These are phyloP conservation scores for Tiaroga cobitis DNA, from an alignment of 2,797 vertebrate species.

Conservation along the genomic window DNA sequence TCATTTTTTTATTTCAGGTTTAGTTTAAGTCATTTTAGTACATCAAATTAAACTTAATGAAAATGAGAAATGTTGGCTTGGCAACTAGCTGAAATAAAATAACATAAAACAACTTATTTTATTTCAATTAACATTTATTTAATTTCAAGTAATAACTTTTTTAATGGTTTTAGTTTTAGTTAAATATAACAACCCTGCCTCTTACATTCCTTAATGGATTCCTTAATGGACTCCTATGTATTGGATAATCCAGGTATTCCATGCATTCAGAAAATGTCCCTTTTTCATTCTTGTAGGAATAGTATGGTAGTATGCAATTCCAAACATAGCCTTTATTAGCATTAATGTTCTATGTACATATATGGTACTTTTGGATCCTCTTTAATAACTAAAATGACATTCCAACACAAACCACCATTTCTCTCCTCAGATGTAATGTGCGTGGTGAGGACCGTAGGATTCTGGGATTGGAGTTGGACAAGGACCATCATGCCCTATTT, in stretches of 20 bases:
- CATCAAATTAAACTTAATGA: background rate
- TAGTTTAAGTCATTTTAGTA: background rate
- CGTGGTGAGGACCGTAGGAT: conserved; percentile 81
- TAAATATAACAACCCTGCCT: too few relatives aligned
- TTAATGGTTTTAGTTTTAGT: too few relatives aligned
- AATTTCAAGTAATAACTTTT: background rate
- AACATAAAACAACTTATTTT: background rate
- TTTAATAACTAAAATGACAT: background rate
- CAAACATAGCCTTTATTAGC: background rate
- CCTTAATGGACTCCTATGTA: too few relatives aligned
- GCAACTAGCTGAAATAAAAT: background rate
- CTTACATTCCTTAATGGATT: too few relatives aligned
- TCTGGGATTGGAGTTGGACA: conserved; percentile 86
- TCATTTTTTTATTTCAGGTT: background rate
- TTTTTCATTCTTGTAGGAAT: background rate
- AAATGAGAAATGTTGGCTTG: background rate
- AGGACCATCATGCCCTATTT: conserved; percentile 84
- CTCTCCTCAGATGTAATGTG: conserved; percentile 79
- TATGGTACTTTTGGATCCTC: background rate
- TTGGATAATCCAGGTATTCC: background rate
- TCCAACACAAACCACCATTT: background rate
- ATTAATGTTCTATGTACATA: background rate
- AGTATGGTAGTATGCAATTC: background rate
- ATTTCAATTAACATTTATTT: background rate
- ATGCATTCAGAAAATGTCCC: background rate